These are phyloP conservation scores for Listronotus bonariensis DNA, from an alignment of 1,140 invertebrate genomes.

Conservation along the genomic window DNA sequence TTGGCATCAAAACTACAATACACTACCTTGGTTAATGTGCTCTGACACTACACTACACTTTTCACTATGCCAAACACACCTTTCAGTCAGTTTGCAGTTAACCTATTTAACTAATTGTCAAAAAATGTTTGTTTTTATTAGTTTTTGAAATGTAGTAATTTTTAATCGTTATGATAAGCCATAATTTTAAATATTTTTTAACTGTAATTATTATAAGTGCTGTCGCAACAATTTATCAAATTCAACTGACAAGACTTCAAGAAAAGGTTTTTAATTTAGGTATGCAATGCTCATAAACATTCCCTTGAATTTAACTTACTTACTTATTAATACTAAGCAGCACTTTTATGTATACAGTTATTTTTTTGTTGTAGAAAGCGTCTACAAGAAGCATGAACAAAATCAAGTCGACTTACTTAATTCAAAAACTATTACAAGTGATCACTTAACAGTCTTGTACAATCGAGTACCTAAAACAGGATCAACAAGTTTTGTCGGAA, in stretches of 20 bases:
- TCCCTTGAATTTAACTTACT: slow-evolving; percentile 1
- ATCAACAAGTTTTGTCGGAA: slow-evolving; percentile 96
- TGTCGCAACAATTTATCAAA: slow-evolving; percentile 43
- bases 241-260: slow-evolving; percentile 43
- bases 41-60: too few species aligned
- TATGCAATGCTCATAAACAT: slow-evolving; percentile 14
- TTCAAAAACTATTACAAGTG: slow-evolving; percentile 33
- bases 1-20: too few species aligned
- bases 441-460: slow-evolving; percentile 84
- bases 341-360: not conserved
- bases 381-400: slow-evolving; percentile 3
- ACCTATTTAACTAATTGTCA: too few species aligned
- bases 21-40: too few species aligned
- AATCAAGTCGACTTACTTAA: slow-evolving; percentile 44
- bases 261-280: slow-evolving; percentile 43
- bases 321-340: slow-evolving; percentile 15
- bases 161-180: too few species aligned
- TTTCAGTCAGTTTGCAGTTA: too few species aligned
- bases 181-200: slow-evolving; percentile 25
- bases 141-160: too few species aligned
- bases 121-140: too few species aligned
- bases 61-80: too few species aligned
- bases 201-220: slow-evolving; percentile 37
- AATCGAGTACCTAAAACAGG: slow-evolving; percentile 99
- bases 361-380: slow-evolving; percentile 22